Evolutionary conservation across 2,113 vertebrate genomes (phyloP).

Genomic region (Pandion haliaetus): DNA sequence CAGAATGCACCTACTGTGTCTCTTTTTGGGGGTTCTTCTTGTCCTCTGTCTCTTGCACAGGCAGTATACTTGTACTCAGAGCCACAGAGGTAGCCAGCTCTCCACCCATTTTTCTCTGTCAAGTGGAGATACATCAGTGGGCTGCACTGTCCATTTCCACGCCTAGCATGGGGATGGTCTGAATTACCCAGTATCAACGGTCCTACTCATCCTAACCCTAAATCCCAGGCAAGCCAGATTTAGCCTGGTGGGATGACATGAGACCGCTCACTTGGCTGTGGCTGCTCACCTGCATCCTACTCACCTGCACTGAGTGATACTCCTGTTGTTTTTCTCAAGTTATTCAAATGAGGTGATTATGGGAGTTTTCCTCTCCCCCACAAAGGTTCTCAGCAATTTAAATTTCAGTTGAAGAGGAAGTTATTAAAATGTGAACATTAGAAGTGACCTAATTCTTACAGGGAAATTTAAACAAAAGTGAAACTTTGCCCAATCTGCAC

Average conservation of each 20-base stretch:
- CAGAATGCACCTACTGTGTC: neutral
- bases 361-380: neutral
- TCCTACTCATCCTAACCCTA: neutral
- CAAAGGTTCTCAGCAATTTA: conserved; percentile 31
- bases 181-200: neutral
- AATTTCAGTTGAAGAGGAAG: conserved; percentile 57
- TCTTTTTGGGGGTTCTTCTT: neutral
- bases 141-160: neutral
- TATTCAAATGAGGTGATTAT: conserved; percentile 27
- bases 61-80: neutral
- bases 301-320: neutral
- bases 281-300: neutral
- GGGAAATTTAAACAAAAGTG: conserved; percentile 6
- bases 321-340: neutral
- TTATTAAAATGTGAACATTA: conserved; percentile 48
- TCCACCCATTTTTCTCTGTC: neutral
- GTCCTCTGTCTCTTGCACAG: neutral
- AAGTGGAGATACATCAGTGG: neutral
- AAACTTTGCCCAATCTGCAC: neutral
- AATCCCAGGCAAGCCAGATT: neutral
- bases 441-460: conserved; percentile 37
- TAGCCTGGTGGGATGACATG: neutral
- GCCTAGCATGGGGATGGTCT: neutral
- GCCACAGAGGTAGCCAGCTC: neutral
- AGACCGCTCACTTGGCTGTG: neutral